A percentile compares a stretch with the other conserved stretches of the same genome.
Evolutionary conservation across 2,113 vertebrate species (phyloP).

Genomic region (Aldabrachelys gigantea): DNA sequence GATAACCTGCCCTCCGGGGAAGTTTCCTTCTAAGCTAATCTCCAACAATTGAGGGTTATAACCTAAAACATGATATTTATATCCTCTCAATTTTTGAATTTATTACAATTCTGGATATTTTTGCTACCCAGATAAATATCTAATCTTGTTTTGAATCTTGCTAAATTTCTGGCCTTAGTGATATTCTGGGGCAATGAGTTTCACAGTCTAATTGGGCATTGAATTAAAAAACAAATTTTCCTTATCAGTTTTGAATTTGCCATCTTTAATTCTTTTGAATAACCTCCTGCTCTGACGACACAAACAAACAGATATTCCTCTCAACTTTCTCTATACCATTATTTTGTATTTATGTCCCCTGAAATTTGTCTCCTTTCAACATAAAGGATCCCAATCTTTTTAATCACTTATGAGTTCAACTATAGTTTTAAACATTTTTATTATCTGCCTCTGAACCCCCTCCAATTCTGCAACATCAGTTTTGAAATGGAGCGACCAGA

Average conservation of each 20-base stretch:
- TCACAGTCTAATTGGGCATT: not conserved
- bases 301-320: not conserved
- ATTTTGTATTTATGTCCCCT: not conserved
- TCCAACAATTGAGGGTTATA: not conserved
- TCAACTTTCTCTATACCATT: not conserved
- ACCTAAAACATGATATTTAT: not conserved
- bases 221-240: not conserved
- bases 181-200: not conserved
- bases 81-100: not conserved
- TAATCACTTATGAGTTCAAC: too few relatives aligned
- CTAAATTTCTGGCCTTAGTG: not conserved
- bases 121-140: not conserved
- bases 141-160: not conserved
- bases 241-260: not conserved
- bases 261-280: not conserved
- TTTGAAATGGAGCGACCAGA: too few relatives aligned
- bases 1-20: not conserved
- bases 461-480: too few relatives aligned
- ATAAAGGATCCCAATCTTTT: not conserved
- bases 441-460: too few relatives aligned
- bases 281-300: accelerated
- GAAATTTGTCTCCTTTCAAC: not conserved
- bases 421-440: too few relatives aligned
- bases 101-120: not conserved
- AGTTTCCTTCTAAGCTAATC: not conserved